A percentile compares a stretch with the other conserved stretches of the same genome.
Conservation (phyloP, 2,797 vertebrate species). For the Myripristis murdjan region DNA sequence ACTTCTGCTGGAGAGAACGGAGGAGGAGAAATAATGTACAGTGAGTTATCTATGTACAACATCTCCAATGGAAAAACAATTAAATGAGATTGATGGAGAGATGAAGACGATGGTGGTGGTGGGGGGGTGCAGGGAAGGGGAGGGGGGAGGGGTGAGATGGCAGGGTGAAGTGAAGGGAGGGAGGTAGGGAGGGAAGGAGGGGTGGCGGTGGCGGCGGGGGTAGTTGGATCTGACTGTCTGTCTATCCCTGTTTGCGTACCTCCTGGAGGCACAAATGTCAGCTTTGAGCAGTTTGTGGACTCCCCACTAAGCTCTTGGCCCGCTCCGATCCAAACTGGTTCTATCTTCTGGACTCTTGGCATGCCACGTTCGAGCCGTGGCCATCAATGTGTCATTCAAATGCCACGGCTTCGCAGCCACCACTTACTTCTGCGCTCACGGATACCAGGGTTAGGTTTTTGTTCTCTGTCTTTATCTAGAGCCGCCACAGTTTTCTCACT, state of each 20-base stretch:
- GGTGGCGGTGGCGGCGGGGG: slow-evolving; percentile 33
- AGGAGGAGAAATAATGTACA: slow-evolving; percentile 65
- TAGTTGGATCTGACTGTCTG: slow-evolving; percentile 77
- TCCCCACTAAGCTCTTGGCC: slow-evolving; percentile 90
- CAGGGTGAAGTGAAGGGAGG: slow-evolving; percentile 18
- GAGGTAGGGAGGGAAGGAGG: slow-evolving; percentile 26
- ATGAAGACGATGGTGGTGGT: too few relatives aligned
- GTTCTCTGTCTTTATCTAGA: slow-evolving; percentile 44
- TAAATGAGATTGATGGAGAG: slow-evolving; percentile 81
- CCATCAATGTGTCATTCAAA: slow-evolving; percentile 87
- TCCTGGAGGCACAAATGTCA: slow-evolving; percentile 91
- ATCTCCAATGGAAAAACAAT: slow-evolving; percentile 81
- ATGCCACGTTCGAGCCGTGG: slow-evolving; percentile 70
- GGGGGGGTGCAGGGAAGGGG: too few relatives aligned
- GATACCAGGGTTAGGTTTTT: slow-evolving; percentile 73
- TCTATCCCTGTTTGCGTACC: slow-evolving; percentile 85
- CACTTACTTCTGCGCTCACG: slow-evolving; percentile 70
- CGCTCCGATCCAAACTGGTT: slow-evolving; percentile 85
- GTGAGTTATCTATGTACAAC: slow-evolving; percentile 73
- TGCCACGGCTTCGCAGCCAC: slow-evolving; percentile 81
- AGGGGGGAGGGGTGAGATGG: slow-evolving; percentile 18
- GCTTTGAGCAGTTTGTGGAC: slow-evolving; percentile 89
- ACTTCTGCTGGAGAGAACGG: slow-evolving; percentile 66
- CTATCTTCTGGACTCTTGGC: slow-evolving; percentile 90
- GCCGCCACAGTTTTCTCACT: slow-evolving; percentile 38